Evolutionary conservation across 2,113 vertebrate species (phyloP).

Genomic region (Atrichornis clamosus): DNA sequence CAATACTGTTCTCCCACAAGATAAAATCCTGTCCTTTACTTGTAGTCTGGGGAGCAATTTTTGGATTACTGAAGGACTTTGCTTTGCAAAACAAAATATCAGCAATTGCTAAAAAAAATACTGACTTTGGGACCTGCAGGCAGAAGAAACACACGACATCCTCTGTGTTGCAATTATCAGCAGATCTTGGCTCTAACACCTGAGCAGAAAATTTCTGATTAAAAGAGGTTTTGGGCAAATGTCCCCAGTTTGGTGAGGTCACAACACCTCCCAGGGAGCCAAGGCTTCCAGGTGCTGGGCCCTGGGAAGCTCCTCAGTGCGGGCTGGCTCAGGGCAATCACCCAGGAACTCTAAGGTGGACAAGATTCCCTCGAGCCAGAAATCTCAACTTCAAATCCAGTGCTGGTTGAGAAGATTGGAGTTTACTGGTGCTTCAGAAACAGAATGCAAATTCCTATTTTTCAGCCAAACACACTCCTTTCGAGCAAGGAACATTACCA

Average conservation of each 20-base stretch:
- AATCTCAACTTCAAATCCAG: not conserved
- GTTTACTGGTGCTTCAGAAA: not conserved
- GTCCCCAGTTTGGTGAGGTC: not conserved
- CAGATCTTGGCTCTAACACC: not conserved
- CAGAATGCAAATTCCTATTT: not conserved
- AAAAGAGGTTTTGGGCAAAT: not conserved
- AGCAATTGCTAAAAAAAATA: not conserved
- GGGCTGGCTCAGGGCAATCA: not conserved
- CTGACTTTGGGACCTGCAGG: not conserved
- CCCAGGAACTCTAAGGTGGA: not conserved
- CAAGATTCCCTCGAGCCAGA: not conserved
- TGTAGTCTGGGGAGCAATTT: not conserved
- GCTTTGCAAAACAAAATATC: not conserved
- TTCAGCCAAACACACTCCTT: not conserved
- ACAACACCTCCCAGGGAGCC: not conserved
- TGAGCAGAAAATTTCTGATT: not conserved
- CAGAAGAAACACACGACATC: not conserved
- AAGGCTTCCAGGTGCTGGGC: not conserved
- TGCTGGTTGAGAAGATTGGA: not conserved
- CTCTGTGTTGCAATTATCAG: not conserved
- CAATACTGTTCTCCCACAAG: not conserved
- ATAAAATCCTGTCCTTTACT: not conserved
- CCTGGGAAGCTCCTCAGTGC: not conserved
- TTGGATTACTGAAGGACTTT: not conserved
- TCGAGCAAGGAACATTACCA: not conserved